Conservation (phyloP, 2,888 invertebrate genomes). For the Tetropium fuscum region DNA sequence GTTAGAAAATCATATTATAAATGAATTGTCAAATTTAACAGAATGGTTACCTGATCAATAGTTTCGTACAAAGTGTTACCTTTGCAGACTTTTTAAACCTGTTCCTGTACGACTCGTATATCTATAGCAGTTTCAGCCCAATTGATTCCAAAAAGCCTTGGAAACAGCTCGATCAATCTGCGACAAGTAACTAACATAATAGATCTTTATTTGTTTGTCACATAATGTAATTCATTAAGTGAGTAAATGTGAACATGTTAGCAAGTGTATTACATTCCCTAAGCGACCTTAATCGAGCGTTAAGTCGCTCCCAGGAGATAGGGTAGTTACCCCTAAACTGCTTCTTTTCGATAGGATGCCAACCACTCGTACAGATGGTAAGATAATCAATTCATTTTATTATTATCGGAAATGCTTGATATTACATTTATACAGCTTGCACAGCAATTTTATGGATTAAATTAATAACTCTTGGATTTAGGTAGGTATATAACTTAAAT, state of each 20-base stretch:
- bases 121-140: no score
- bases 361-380: conserved; percentile 52
- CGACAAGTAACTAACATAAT: conserved; percentile 22
- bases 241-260: conserved; percentile 61
- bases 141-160: conserved; percentile 6
- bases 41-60: no score
- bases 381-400: conserved; percentile 52
- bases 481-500: no score
- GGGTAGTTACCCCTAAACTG: conserved; percentile 54
- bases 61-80: no score
- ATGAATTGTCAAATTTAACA: no score
- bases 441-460: no score
- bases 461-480: no score
- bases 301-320: conserved; percentile 61
- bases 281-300: conserved; percentile 66
- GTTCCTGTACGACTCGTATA: no score
- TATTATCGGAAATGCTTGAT: conserved; percentile 1
- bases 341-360: conserved; percentile 35
- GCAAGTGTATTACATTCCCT: conserved; percentile 64
- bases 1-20: no score
- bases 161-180: conserved; percentile 35
- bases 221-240: conserved; percentile 62
- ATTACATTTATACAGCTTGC: conserved; percentile 3
- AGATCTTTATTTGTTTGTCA: conserved; percentile 54
- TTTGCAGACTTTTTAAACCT: no score